Conservation (phyloP, 1,140 invertebrate genomes). For the Brachionus manjavacas region DNA sequence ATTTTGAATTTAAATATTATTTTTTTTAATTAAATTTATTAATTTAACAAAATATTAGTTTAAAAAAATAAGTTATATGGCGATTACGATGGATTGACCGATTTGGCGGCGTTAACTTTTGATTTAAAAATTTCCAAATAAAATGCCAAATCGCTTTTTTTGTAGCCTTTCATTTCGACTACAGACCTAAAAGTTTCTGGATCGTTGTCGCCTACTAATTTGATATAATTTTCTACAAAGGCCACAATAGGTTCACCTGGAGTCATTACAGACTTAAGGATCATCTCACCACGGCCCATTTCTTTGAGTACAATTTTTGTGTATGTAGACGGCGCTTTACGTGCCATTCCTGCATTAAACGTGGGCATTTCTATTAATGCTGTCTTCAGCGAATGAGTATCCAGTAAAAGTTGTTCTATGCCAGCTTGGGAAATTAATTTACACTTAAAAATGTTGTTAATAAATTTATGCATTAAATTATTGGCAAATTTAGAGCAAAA, state of each 20-base stretch:
- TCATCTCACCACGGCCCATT: constrained; percentile 97
- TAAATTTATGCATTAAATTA: constrained; percentile 89
- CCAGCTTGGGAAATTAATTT: constrained; percentile 82
- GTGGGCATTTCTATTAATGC: constrained; percentile 89
- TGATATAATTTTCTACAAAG: constrained; percentile 84
- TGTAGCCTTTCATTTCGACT: constrained; percentile 42
- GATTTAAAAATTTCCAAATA: constrained; percentile 32
- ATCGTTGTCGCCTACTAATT: constrained; percentile 84
- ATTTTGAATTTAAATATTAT: no score
- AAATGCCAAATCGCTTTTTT: constrained; percentile 34
- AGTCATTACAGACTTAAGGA: constrained; percentile 73
- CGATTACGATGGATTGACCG: neutral
- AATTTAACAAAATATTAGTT: neutral
- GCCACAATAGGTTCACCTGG: constrained; percentile 69
- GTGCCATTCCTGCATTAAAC: constrained; percentile 65
- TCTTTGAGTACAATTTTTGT: constrained; percentile 84
- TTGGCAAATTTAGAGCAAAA: constrained; percentile 91
- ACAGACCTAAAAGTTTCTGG: constrained; percentile 10
- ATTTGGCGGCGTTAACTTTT: neutral
- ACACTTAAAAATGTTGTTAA: constrained; percentile 87
- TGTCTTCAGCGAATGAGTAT: constrained; percentile 94
- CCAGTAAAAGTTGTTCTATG: constrained; percentile 87
- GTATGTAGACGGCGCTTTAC: constrained; percentile 53
- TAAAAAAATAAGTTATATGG: neutral
- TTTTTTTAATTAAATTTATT: neutral